Base-by-base conservation (phyloP, 2,113 vertebrate genomes). In the Alligator mississippiensis region DNA sequence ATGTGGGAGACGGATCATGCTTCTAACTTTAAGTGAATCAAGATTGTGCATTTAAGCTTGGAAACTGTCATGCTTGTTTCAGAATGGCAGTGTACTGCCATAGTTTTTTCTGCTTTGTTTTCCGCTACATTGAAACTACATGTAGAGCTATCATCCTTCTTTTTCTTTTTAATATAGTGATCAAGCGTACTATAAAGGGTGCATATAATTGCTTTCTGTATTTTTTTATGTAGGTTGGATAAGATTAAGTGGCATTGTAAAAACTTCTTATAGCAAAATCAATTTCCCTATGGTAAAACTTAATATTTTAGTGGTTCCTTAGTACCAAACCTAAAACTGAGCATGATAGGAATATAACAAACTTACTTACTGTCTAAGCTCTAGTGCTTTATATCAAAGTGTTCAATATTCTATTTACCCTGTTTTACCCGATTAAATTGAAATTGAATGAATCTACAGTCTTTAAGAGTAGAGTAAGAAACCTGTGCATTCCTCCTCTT, bases 121-220 rank as follows among this genome's bases (percentile, higher is more conserved):
- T 82, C 95, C 92, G 88, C 94, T 94, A 93, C 91, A 92, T 76
- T 93, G 95, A 95, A 94, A 96, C 97, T 95, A 90, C 85, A 92
- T 90, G 47, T 91, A 93, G 84, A 63, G 47, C 76, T 90, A 47
- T 96, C 90, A 96, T 96, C 75, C 94, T 96, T 47, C 7, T 47
- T 93, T 95, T 96, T 94, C 75, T 97, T 97, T 95, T 96, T 97
- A 96, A 97, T 97, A 95, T 77, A 97, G 94, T 97, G 93, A 97
- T 97, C 95, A 94, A 93, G 38, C 93, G 96, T 94, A 92, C 95
- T 97, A 84, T 95, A 82, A 94, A 95, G 87, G 38, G 38, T 96
- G 85, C 84, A 77, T 94, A 59, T 97, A 96, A 97, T 97, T 96
- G 90, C 80, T 95, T 97, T 95, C 83, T 92, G 76, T 93, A 59